These are phyloP conservation scores for Abscondita cerata DNA, from an alignment of 2,888 invertebrate species.

Conservation along the genomic window DNA sequence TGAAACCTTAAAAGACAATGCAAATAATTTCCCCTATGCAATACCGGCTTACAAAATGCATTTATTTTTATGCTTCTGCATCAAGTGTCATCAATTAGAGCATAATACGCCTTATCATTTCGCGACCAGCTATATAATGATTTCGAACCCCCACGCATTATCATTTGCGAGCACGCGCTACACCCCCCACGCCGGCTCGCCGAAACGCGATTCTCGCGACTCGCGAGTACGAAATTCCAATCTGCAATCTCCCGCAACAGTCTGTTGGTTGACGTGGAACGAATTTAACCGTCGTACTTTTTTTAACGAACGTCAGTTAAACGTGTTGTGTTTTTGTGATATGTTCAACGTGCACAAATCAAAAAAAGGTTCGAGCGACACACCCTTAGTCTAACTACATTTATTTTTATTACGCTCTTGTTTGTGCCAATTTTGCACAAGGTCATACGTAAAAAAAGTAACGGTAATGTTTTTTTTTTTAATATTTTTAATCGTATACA, in stretches of 20 bases:
- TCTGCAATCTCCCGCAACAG: constrained; percentile 34
- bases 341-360: neutral
- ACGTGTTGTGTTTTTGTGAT: constrained; percentile 23
- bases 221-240: constrained; percentile 35
- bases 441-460: no score
- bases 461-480: no score
- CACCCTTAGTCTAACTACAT: neutral
- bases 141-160: constrained; percentile 35
- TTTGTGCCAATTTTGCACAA: no score
- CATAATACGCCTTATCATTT: constrained; percentile 51
- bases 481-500: no score
- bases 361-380: constrained; percentile 19
- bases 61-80: constrained; percentile 34
- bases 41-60: constrained; percentile 11
- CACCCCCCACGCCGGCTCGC: constrained; percentile 34
- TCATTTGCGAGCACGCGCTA: constrained; percentile 42
- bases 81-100: constrained; percentile 50
- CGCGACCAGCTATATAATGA: constrained; percentile 41
- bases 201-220: constrained; percentile 23
- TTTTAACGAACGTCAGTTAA: constrained; percentile 12
- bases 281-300: neutral
- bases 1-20: constrained; percentile 1
- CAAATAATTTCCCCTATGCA: neutral
- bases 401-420: no score
- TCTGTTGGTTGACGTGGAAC: constrained; percentile 23